phyloP scores from a whole-genome alignment of 2,113 vertebrate genomes.

The Perca flavescens region DNA sequence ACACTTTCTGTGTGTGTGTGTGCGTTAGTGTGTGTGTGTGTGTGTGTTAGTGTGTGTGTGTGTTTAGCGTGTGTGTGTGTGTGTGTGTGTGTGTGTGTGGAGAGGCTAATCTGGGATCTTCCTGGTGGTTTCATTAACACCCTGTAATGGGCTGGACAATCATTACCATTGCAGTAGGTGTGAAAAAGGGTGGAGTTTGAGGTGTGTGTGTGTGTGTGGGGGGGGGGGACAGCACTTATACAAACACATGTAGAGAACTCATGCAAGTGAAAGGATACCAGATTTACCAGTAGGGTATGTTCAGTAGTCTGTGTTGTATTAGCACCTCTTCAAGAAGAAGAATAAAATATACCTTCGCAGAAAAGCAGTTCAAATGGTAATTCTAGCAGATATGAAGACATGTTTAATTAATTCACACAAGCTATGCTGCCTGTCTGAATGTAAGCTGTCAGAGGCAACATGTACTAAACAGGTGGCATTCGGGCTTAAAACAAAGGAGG shows the following conservation, averaged over 20 bases:
- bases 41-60: background rate
- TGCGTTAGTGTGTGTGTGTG: constrained; percentile 22
- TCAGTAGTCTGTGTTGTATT: background rate
- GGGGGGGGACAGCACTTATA: constrained; percentile 12
- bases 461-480: constrained; percentile 72
- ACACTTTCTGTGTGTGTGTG: constrained; percentile 6
- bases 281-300: constrained; percentile 26
- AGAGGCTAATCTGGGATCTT: constrained; percentile 30
- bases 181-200: constrained; percentile 23
- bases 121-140: constrained; percentile 72
- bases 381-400: background rate
- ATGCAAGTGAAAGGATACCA: constrained; percentile 26
- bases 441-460: constrained; percentile 60
- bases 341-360: background rate
- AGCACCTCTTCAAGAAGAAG: background rate
- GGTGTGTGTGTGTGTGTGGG: background rate
- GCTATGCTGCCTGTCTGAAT: constrained; percentile 11
- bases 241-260: constrained; percentile 28
- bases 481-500: constrained; percentile 65
- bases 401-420: constrained; percentile 35
- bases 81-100: too few relatives aligned
- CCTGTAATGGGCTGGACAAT: constrained; percentile 53
- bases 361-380: background rate
- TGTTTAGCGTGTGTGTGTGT: too few relatives aligned
- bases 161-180: constrained; percentile 56